phyloP scores from a whole-genome alignment of 2,797 vertebrate species.

The Sebastes jordani region DNA sequence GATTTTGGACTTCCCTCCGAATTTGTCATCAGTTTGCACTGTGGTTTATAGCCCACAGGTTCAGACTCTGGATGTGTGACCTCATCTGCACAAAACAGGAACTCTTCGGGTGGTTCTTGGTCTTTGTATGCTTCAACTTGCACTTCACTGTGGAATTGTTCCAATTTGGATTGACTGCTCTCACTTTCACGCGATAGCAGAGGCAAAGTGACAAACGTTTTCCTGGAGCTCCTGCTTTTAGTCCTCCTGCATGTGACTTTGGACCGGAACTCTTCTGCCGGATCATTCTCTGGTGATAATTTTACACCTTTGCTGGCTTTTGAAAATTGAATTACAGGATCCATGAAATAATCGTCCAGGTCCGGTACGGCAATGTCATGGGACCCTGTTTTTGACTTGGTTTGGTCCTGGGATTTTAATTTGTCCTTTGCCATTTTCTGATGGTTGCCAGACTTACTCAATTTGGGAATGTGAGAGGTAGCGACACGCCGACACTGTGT shows the following conservation, averaged over 20 bases:
- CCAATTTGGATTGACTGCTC: neutral
- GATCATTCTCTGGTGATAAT: neutral
- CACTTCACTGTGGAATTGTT: conserved; percentile 1
- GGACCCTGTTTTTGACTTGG: neutral
- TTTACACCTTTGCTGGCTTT: neutral
- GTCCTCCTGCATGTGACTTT: conserved; percentile 48
- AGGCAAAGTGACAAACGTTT: conserved; percentile 23
- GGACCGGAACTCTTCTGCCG: conserved; percentile 1
- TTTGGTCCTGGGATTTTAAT: neutral
- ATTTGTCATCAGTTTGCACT: neutral
- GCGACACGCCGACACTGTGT: neutral
- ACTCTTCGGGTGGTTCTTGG: neutral
- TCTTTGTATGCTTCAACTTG: neutral
- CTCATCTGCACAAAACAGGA: neutral
- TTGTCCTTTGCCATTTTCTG: conserved; percentile 32
- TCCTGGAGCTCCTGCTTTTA: conserved; percentile 41
- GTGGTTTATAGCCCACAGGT: neutral
- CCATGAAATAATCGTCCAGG: conserved; percentile 64
- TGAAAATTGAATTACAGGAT: conserved; percentile 17
- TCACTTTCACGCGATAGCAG: conserved; percentile 14
- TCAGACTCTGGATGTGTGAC: neutral
- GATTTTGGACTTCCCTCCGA: neutral
- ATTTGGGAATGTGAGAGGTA: conserved; percentile 62
- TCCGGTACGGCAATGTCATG: neutral
- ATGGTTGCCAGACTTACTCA: conserved; percentile 9